Evolutionary conservation across 2,888 invertebrate genomes (phyloP), one percentile per base, ranked within the genome.

Genomic region (Sinodicranocentrus sp.): DNA sequence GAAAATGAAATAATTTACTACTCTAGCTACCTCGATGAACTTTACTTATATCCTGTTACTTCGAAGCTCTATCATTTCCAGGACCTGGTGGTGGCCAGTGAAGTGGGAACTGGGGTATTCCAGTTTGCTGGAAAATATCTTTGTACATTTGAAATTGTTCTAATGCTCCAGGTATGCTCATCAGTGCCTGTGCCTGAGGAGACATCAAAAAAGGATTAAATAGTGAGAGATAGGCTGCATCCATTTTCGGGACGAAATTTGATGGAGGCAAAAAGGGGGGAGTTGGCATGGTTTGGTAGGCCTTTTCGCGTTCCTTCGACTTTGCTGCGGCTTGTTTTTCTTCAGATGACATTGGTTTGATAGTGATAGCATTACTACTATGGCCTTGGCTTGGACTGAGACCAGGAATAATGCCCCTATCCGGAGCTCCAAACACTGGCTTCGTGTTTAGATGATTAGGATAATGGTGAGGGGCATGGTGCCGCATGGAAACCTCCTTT

Each of bases 71-170:
- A 43, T 84, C 86, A 65, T 79, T 77, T 44, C 84, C 84, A 13
- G 79, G 84, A n/a, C 82, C 85, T 54, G 63, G 79, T 23, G 79
- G 85, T 21, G 85, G 86, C 80, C 84, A 84, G 6, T 84, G 73
- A 3, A 67, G 52, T 1, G 84, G 84, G 72, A 87, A 86, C 65
- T 80, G 85, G 1, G 86, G 86, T 21, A 80, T 72, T 23, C 82
- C 76, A 44, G 71, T 52, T 72, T 87, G 85, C n/a, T 84, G 79
- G 33, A 93, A 89, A 3, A 85, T 52, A 86, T 93, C 92, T 87
- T 92, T 92, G 89, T 92, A 92, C 85, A 93, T 91, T 88, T 92
- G 92, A 78, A 92, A 89, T 80, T 92, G 91, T 85, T 92, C 92
- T 21, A 92, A 91, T 57, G 92, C 91, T 83, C 92, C 91, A 23